Percentiles rank a stretch among this genome's conserved stretches.
phyloP scores from a whole-genome alignment of 2,113 vertebrate species.

The Labeo rohita region DNA sequence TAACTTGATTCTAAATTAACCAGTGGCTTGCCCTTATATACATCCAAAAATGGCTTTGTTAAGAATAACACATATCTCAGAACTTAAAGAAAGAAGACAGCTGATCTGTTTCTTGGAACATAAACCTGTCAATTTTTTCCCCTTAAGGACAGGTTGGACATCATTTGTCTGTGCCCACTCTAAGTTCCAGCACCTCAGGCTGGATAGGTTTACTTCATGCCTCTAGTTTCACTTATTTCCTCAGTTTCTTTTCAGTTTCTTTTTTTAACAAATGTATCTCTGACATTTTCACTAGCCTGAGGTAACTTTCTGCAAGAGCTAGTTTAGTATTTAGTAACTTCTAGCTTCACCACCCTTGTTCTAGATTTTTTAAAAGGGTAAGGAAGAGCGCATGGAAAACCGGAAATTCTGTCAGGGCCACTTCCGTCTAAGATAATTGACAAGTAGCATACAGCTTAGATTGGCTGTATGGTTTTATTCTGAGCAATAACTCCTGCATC shows the following conservation, averaged over 20 bases:
- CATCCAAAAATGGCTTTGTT: background rate
- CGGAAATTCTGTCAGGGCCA: too few relatives aligned
- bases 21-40: background rate
- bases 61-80: background rate
- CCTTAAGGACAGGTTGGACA: background rate
- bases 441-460: background rate
- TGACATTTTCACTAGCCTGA: conserved; percentile 9
- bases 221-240: background rate
- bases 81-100: background rate
- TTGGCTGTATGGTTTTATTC: too few relatives aligned
- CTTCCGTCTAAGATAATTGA: background rate
- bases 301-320: background rate
- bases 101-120: background rate
- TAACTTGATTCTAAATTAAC: background rate
- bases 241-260: background rate
- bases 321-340: background rate
- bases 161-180: background rate
- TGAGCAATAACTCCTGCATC: too few relatives aligned
- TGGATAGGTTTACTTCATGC: background rate
- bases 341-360: background rate
- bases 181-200: background rate
- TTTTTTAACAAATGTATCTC: background rate
- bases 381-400: background rate
- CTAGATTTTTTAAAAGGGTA: background rate
- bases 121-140: background rate